Evolutionary conservation across 2,797 vertebrate genomes (phyloP), one percentile per base, ranked within the genome.

Genomic region (Halcyon chelicuti): DNA sequence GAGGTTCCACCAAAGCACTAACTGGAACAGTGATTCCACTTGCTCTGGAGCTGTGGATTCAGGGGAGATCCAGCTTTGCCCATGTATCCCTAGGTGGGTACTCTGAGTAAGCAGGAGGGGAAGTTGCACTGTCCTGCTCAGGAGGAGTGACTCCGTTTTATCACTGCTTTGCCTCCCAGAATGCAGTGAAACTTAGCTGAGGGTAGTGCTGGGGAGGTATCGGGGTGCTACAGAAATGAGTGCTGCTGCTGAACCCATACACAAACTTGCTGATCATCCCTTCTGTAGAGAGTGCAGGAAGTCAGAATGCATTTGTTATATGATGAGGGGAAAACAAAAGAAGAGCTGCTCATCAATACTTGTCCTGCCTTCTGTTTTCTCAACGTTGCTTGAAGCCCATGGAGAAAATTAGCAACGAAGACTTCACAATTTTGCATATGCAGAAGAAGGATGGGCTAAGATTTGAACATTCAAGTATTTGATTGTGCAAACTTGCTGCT

Each of bases 181-280:
- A 33, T 31, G 21, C 6, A n/a, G 19, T 9, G 39, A 66, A 54
- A 5, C 33, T 82, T 40, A 54, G 37, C 16, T 51, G 52, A 40
- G 31, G 21, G 7, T 52, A 21, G 4, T 18, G 12, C 37, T 70
- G 12, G 28, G 23, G 29, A 57, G 28, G 14, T 14, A 4, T 16
- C 13, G 13, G 20, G 12, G 7, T 12, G 11, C 26, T 54, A 2
- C 9, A 72, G 18, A 65, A 72, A 51, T 28, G 23, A 31, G 2
- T 49, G 31, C 9, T 1, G 0, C 3, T 57, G 72, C 9, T 46
- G 39, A 76, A 25, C 3, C 6, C 3, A 1, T 44, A 14, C 15
- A 8, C 37, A 54, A 3, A 42, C 62, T 54, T 90, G 31, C 57
- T 57, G 31, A n/a, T 14, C 55, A 16, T 52, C 39, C 39, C 39